Base-by-base conservation (phyloP, 2,888 invertebrate species). In the Nephrotoma guestfalica region DNA sequence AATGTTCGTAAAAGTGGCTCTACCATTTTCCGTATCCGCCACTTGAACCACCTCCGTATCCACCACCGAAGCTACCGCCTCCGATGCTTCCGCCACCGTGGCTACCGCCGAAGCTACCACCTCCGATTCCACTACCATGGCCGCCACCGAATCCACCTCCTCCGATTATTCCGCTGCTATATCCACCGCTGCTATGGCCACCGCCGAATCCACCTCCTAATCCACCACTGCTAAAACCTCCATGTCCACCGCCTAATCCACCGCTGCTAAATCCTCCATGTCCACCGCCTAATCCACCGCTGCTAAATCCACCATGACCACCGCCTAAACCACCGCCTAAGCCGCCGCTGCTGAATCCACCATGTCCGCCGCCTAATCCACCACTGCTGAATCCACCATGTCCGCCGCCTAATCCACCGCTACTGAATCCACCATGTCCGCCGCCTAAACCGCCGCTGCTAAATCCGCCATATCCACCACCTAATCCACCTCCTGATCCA, bases 221-320 rank as follows among this genome's bases (percentile, higher is more conserved):
- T 57, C 57, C 57, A 57, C 57, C 57, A 11, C 18, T 18, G 30
- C 57, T 6, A 18, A 0, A 18, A 18, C 57, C 57, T 18, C 57
- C 57, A 57, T 57, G 30, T 30, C 57, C 57, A 18, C 57, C 57
- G 18, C 18, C 18, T 15, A 18, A 11, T 4, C 57, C 57, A 57
- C 57, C 57, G 6, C 57, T 18, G 5, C 57, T 18, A 11, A 57
- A 18, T 43, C 6, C 43, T 4, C 43, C 43, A 43, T 43, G 43
- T 57, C 57, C 57, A 30, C 71, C 71, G 40, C 92, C 92, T 87
- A 92, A 91, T 86, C 89, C 91, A 0, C 92, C 71, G 30, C 71
- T 30, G 4, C 71, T 30, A 30, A 13, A 85, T 83, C 42, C 3
- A 3, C 86, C 15, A 11, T 88, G 88, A 3, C 41, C n/a, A 5